Evolutionary conservation across 1,140 invertebrate species (phyloP).

Genomic region (Riptortus pedestris): DNA sequence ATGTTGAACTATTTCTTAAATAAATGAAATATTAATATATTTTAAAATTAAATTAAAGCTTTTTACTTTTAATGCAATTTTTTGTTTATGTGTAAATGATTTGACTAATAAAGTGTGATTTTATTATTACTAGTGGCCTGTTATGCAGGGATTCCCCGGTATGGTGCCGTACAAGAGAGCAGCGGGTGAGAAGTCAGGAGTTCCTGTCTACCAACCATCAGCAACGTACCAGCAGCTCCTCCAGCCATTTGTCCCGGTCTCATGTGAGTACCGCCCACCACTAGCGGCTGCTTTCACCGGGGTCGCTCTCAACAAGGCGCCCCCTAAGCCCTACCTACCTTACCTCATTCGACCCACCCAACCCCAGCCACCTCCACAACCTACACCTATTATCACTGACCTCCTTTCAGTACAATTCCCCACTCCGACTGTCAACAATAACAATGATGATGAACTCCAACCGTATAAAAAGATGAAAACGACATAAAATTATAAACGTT

Average conservation of each 20-base stretch:
- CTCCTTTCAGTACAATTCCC: conserved; percentile 29
- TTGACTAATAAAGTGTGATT: background rate
- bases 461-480: conserved; percentile 82
- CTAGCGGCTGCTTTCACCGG: conserved; percentile 37
- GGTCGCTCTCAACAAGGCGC: conserved; percentile 44
- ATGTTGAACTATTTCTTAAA: too few relatives aligned
- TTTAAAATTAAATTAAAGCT: too few relatives aligned
- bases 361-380: conserved; percentile 33
- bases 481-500: conserved; percentile 46
- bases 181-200: conserved; percentile 81
- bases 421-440: conserved; percentile 34
- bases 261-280: conserved; percentile 66
- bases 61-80: too few relatives aligned
- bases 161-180: conserved; percentile 90
- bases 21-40: too few relatives aligned
- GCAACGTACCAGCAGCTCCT: conserved; percentile 91
- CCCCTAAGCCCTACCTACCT: conserved; percentile 31
- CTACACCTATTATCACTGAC: conserved; percentile 33
- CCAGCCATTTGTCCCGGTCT: conserved; percentile 87
- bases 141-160: conserved; percentile 73
- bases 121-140: conserved; percentile 7
- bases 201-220: conserved; percentile 89
- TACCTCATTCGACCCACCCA: conserved; percentile 33
- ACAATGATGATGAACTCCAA: conserved; percentile 53
- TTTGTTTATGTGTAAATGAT: too few relatives aligned